phyloP scores from a whole-genome alignment of 2,888 invertebrate genomes.

The Patella depressa region DNA sequence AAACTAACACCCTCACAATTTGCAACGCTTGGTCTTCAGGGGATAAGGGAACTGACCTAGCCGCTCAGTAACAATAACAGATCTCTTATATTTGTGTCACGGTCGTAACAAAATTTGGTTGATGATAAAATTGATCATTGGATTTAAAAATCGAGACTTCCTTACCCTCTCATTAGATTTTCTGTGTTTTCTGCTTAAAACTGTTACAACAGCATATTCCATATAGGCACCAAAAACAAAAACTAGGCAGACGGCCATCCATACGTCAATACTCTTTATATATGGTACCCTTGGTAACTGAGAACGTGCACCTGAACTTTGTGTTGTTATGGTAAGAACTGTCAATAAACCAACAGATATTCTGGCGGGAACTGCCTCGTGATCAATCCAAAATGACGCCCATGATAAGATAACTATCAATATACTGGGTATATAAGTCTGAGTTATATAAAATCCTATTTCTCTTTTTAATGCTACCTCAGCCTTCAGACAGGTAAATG shows the following conservation, averaged over 20 bases:
- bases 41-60: no score
- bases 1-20: no score
- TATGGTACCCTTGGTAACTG: constrained; percentile 43
- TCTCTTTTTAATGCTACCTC: constrained; percentile 34
- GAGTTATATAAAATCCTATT: constrained; percentile 39
- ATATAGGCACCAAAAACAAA: constrained; percentile 25
- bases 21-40: no score
- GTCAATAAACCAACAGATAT: constrained; percentile 50
- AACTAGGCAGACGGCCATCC: constrained; percentile 24
- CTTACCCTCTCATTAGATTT: constrained; percentile 8
- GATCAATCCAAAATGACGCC: constrained; percentile 50
- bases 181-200: constrained; percentile 15
- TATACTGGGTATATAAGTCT: constrained; percentile 43
- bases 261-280: constrained; percentile 33
- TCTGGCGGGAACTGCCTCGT: constrained; percentile 47
- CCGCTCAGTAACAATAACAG: no score
- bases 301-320: constrained; percentile 42
- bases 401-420: constrained; percentile 46
- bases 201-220: constrained; percentile 21
- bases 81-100: no score
- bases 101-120: not conserved
- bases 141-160: not conserved
- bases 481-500: constrained; percentile 40
- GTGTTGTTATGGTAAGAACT: constrained; percentile 54
- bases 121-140: not conserved